Evolutionary conservation across 2,888 invertebrate genomes (phyloP).

Genomic region (Aricia artaxerxes): DNA sequence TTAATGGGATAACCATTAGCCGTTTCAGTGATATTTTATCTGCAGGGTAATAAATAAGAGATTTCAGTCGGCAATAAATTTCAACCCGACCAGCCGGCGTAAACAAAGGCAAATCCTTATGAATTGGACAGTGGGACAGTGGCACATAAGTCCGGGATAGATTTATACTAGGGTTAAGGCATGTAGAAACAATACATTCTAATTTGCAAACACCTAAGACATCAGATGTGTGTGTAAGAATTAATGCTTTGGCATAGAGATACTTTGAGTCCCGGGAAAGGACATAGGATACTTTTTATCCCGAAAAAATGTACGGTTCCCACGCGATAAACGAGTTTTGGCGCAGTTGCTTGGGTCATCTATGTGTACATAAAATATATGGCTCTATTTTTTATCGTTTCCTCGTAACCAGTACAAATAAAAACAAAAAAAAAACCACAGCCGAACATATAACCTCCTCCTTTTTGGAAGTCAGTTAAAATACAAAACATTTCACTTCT

Average conservation of each 20-base stretch:
- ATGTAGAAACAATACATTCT: background rate
- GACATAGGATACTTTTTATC: no score
- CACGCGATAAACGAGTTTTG: no score
- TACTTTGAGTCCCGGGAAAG: no score
- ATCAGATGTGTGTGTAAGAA: background rate
- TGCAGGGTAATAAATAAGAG: constrained; percentile 6
- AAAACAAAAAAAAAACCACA: no score
- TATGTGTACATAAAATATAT: no score
- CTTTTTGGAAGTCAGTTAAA: no score
- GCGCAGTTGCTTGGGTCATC: no score
- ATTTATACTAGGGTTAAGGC: background rate
- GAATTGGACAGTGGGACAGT: background rate
- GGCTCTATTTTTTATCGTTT: background rate
- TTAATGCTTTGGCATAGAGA: background rate
- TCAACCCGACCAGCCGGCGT: background rate
- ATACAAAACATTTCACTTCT: background rate
- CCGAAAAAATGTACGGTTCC: no score
- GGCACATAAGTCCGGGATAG: background rate
- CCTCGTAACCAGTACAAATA: background rate
- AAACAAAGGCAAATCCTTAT: constrained; percentile 29
- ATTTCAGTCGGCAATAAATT: constrained; percentile 24
- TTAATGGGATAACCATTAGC: constrained; percentile 22
- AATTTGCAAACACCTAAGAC: background rate
- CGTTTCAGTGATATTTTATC: constrained; percentile 17
- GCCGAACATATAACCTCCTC: no score